These are phyloP conservation scores for Corythaeola cristata DNA, from an alignment of 2,113 vertebrate genomes.

Conservation along the genomic window DNA sequence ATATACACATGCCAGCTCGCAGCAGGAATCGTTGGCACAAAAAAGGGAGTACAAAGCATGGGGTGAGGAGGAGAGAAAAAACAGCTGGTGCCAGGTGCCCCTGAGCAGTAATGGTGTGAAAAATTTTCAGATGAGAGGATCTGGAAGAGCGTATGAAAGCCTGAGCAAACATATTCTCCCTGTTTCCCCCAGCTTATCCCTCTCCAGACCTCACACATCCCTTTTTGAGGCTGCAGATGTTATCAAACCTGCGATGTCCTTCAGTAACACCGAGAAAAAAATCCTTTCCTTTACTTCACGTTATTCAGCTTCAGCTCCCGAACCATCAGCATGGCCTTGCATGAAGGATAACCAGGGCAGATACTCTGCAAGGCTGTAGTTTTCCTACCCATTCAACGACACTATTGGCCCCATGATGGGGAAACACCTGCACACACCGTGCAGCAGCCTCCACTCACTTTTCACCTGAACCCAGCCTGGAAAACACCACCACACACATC, in stretches of 20 bases:
- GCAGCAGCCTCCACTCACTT: background rate
- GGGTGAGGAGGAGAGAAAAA: background rate
- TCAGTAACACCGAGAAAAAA: background rate
- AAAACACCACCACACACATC: background rate
- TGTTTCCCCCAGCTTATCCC: background rate
- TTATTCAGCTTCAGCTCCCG: background rate
- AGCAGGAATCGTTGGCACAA: background rate
- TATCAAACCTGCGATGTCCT: background rate
- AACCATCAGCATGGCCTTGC: background rate
- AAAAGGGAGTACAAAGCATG: background rate
- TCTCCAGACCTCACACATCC: background rate
- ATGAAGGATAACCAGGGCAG: background rate
- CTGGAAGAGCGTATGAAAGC: background rate
- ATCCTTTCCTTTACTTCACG: background rate
- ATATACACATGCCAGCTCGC: background rate
- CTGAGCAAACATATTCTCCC: background rate
- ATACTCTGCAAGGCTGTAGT: background rate
- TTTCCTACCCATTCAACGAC: background rate
- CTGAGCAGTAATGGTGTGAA: background rate
- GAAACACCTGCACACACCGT: background rate
- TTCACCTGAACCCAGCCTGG: background rate
- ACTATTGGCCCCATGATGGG: background rate
- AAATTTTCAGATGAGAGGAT: background rate
- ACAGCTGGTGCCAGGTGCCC: fast-evolving
- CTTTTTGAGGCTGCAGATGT: background rate